Base-by-base conservation (phyloP, 1,140 invertebrate species). In the Trichogramma pretiosum region DNA sequence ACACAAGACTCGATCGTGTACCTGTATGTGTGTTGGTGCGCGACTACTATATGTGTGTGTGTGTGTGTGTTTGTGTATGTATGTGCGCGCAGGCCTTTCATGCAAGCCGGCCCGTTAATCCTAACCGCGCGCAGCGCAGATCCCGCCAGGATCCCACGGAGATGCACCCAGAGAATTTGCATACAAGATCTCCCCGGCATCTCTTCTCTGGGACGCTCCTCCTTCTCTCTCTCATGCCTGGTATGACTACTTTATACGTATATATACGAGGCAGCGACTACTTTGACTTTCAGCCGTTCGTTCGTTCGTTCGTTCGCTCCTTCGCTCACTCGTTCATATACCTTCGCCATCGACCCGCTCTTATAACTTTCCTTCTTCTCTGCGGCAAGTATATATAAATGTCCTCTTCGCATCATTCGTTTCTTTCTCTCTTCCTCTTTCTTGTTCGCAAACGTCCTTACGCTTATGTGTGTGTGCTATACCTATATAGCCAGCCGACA, bases 131-230 rank as follows among this genome's bases (percentile, higher is more conserved):
- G n/a, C n/a, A n/a, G 58, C 56, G 59, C 58, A 62, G 62, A 70
- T 69, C 65, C 66, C 61, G 58, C 54, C 63, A 65, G 65, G 65
- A 67, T 72, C 67, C 70, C 68, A 71, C 65, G 67, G 63, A 67
- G 67, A 69, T 71, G 70, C 70, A 69, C 61, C 63, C 57, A 62
- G 57, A 59, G 67, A 72, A 72, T 72, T 72, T 71, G 67, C 70
- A 72, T 71, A 72, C 70, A 70, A 72, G 68, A 69, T 72, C 63
- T 68, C 32, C 53, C 63, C 61, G 61, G 60, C 62, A 64, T 69
- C 64, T 68, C 60, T 51, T 43, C 55, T 49, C 39, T 47, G 46
- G 52, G 47, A 50, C 50, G 49, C 57, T 53, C 50, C 52, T 56
- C 50, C 48, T 48, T 55, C 52, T 45, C 26, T 24, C 35, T 44